These are phyloP conservation scores for Epinotia bilunana DNA, from an alignment of 2,888 invertebrate species.

Conservation along the genomic window DNA sequence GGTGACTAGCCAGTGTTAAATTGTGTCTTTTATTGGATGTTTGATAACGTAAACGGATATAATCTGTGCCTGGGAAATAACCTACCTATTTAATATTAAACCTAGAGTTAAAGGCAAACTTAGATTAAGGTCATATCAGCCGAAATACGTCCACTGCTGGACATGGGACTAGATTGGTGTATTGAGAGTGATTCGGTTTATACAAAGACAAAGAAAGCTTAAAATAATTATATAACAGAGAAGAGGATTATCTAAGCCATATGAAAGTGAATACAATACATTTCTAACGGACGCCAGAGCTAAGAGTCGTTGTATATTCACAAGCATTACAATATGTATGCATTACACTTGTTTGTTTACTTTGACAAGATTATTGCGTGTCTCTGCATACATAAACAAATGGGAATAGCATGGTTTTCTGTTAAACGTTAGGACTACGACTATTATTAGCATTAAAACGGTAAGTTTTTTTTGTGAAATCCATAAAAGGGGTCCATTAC, in stretches of 20 bases:
- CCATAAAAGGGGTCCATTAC: no score
- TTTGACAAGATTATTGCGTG: slow-evolving; percentile 33
- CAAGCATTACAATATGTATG: slow-evolving; percentile 15
- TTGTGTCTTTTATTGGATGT: no score
- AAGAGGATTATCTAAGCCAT: neutral
- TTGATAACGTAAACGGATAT: no score
- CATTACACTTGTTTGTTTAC: slow-evolving; percentile 21
- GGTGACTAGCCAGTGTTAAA: no score
- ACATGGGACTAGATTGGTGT: no score
- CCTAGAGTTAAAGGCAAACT: no score
- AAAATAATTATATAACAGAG: neutral
- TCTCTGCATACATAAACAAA: neutral
- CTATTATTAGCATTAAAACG: neutral
- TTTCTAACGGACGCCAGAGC: slow-evolving; percentile 5
- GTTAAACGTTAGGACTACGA: neutral
- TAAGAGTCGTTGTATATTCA: slow-evolving; percentile 11
- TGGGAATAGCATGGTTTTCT: neutral
- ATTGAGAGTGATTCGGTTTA: neutral
- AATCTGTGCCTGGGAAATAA: no score
- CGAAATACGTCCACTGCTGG: no score
- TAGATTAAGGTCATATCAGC: no score
- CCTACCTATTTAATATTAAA: no score
- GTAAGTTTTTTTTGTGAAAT: no score
- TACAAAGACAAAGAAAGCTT: neutral
- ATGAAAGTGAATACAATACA: slow-evolving; percentile 30